Evolutionary conservation across 2,888 invertebrate genomes (phyloP).

Genomic region (Neoitamus cyanurus): DNA sequence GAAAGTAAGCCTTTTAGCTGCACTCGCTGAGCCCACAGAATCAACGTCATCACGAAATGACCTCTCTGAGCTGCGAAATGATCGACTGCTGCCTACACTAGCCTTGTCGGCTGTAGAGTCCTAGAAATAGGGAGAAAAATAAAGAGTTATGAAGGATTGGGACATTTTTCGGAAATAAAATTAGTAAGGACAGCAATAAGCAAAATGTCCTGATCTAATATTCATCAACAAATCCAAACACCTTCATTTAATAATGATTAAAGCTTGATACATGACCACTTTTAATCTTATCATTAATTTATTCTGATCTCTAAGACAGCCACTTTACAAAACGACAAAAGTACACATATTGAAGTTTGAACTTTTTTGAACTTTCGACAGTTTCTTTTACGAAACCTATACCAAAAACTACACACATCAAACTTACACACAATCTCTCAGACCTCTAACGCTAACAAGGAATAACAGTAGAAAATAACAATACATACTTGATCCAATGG

Average conservation of each 20-base stretch:
- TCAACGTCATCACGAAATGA: conserved; percentile 57
- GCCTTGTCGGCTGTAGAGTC: conserved; percentile 57
- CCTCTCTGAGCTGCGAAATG: conserved; percentile 57
- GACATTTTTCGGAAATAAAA: background rate
- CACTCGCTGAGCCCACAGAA: conserved; percentile 35
- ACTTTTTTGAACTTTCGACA: background rate
- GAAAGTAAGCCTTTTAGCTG: conserved; percentile 54
- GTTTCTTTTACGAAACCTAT: too few relatives aligned
- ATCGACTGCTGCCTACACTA: conserved; percentile 58
- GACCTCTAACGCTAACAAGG: background rate
- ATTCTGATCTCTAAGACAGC: background rate
- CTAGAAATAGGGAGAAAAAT: conserved; percentile 50
- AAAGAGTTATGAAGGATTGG: background rate
- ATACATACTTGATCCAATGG: conserved; percentile 57
- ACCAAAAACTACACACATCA: background rate
- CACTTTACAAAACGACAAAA: background rate
- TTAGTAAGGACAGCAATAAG: background rate
- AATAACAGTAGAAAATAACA: background rate
- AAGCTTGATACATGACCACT: too few relatives aligned
- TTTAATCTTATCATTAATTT: too few relatives aligned
- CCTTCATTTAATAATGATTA: too few relatives aligned
- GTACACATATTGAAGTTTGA: background rate
- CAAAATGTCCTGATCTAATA: background rate
- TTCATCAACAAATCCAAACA: too few relatives aligned
- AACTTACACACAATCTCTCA: background rate